A percentile compares a stretch with the other conserved stretches of the same genome.
Evolutionary conservation across 2,113 vertebrate genomes (phyloP).

Genomic region (Mormoops blainvillei): DNA sequence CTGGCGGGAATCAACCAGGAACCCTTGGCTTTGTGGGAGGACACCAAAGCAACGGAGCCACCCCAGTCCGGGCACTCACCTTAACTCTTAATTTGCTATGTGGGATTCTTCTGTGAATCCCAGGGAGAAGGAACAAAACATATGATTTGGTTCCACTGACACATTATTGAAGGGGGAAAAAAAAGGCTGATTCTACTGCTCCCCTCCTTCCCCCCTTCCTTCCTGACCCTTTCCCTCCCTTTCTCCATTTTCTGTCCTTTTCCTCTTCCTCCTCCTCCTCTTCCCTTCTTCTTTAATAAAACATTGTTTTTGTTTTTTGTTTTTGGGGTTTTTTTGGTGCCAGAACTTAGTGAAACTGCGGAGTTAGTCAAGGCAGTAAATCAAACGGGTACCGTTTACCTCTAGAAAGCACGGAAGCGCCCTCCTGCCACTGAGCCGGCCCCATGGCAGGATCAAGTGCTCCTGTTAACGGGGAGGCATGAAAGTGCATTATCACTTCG

Average conservation of each 20-base stretch:
- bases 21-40: too few relatives aligned
- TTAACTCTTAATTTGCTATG: conserved; percentile 23
- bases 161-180: conserved; percentile 31
- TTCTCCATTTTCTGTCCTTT: not conserved
- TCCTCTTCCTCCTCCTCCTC: not conserved
- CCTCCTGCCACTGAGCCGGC: conserved; percentile 75
- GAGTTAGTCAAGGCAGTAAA: conserved; percentile 72
- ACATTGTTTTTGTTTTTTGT: conserved; percentile 33
- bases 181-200: not conserved
- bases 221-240: too few relatives aligned
- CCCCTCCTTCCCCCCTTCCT: too few relatives aligned
- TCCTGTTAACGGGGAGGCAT: conserved; percentile 76
- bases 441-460: conserved; percentile 74
- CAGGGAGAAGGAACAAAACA: not conserved
- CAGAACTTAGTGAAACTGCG: conserved; percentile 71
- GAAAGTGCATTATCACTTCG: conserved; percentile 75
- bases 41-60: too few relatives aligned
- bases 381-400: conserved; percentile 71
- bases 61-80: too few relatives aligned
- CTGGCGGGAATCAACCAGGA: too few relatives aligned
- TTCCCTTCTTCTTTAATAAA: conserved; percentile 62
- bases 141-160: conserved; percentile 47
- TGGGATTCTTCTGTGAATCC: conserved; percentile 29
- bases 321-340: not conserved
- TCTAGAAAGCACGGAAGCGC: conserved; percentile 74